phyloP scores from a whole-genome alignment of 2,888 invertebrate genomes.

The Brenthis daphne region DNA sequence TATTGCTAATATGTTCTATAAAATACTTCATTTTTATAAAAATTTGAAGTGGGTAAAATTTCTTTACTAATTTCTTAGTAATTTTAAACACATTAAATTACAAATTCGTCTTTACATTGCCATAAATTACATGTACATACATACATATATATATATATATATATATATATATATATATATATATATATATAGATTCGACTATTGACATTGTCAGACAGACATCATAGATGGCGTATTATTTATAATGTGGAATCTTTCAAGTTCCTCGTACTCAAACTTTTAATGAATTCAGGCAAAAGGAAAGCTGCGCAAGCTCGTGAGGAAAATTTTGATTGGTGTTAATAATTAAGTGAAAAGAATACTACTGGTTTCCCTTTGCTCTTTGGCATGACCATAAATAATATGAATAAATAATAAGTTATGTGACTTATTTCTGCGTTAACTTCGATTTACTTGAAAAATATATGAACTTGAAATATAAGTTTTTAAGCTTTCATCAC shows the following conservation, averaged over 20 bases:
- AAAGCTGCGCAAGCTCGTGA: slow-evolving; percentile 23
- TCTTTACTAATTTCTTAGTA: too few relatives aligned
- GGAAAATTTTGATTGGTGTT: slow-evolving; percentile 33
- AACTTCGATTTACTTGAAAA: too few relatives aligned
- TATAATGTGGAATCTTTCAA: slow-evolving; percentile 21
- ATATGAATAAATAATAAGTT: not conserved
- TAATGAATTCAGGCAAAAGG: slow-evolving; percentile 17
- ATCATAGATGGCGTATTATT: slow-evolving; percentile 14
- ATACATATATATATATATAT: too few relatives aligned
- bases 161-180: not conserved
- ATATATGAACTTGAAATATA: too few relatives aligned
- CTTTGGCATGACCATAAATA: not conserved
- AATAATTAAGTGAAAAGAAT: slow-evolving; percentile 23
- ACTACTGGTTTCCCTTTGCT: not conserved
- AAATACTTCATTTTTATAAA: too few relatives aligned
- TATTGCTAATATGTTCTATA: too few relatives aligned
- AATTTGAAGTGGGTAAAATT: too few relatives aligned
- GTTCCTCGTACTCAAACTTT: slow-evolving; percentile 17
- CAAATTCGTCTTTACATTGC: too few relatives aligned
- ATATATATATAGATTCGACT: not conserved
- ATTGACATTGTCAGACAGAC: not conserved
- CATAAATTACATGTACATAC: too few relatives aligned
- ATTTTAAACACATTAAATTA: too few relatives aligned
- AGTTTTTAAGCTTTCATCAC: too few relatives aligned
- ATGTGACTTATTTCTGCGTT: too few relatives aligned